Base-by-base conservation (phyloP, 2,113 vertebrate genomes). In the Catagonus wagneri region DNA sequence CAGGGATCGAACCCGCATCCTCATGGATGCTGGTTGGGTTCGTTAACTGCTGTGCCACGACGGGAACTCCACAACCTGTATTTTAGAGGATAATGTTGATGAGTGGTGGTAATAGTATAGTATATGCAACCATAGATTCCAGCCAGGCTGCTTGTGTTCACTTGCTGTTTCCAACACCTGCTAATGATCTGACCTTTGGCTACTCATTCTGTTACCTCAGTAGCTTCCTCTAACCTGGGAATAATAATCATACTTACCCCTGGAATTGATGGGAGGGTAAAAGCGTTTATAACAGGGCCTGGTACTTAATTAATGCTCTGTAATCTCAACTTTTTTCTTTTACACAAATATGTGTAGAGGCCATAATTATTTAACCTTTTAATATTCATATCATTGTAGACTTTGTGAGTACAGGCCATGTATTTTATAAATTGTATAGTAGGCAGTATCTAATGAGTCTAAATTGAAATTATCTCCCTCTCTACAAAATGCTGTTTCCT, bases 381-480 rank as follows among this genome's bases (percentile, higher is more conserved):
- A 50, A 14, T 54, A 50, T 22, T 90, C 58, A 56, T 7, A 29
- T 60, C 23, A 66, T 95, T 56, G 6, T 50, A 80, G 19, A 83
- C 29, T 58, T 79, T 60, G 5, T 84, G 39, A 75, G 39, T 32
- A 61, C 3, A 90, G 54, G 52, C n/a, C 50, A 81, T 50, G 56
- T 80, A 88, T 90, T 88, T 90, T 88, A 74, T 93, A 27, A 69
- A 58, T 85, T 60, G 11, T 87, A 1, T 34, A 69, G 36, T 75
- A 36, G 20, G 10, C 15, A 56, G 15, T 36, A 52, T 66, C 19
- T 60, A 39, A 65, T 95, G 27, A 68, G 19, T 60, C 8, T 92
- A 95, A 68, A 63, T 81, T 29, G 86, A 39, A 17, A 80, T 63
- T 66, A 39, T 39, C 11, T 39, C 22, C 44, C 12, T 83, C 8